Percentiles rank a stretch among this genome's conserved stretches.
Evolutionary conservation across 2,113 vertebrate genomes (phyloP).

Genomic region (Callopanchax toddi): DNA sequence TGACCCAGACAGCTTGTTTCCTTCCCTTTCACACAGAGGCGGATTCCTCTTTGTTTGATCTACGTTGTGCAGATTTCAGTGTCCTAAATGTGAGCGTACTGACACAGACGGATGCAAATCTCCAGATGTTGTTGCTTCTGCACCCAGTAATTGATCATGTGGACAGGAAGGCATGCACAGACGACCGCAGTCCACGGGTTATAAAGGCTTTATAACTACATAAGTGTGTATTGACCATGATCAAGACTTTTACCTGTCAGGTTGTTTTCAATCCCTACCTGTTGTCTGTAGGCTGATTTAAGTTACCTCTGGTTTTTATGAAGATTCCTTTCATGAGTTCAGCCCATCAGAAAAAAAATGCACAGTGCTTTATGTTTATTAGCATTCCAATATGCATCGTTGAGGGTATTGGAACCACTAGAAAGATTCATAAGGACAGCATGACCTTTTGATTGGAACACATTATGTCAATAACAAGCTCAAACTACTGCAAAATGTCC

Average conservation of each 20-base stretch:
- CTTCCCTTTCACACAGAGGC: not conserved
- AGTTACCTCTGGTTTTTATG: not conserved
- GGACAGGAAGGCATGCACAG: not conserved
- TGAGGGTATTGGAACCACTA: too few species aligned
- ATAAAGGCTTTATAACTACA: not conserved
- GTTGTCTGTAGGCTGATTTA: not conserved
- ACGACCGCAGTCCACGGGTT: conserved; percentile 7
- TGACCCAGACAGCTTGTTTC: conserved; percentile 40
- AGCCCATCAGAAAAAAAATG: too few species aligned
- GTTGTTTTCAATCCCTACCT: not conserved
- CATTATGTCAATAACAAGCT: too few species aligned
- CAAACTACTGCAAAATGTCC: too few species aligned
- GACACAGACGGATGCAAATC: conserved; percentile 7
- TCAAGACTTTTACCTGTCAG: not conserved
- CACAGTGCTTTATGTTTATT: too few species aligned
- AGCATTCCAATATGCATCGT: too few species aligned
- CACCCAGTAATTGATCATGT: conserved; percentile 17
- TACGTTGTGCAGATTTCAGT: conserved; percentile 24
- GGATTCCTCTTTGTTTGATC: conserved; percentile 13
- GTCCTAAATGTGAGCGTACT: conserved; percentile 10
- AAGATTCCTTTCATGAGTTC: rapidly evolving
- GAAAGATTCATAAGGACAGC: too few species aligned
- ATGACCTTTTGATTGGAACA: too few species aligned
- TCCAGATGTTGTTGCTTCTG: conserved; percentile 12
- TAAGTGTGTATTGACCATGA: not conserved